Conservation (phyloP, 2,113 vertebrate genomes). For the Baryphthengus martii region DNA sequence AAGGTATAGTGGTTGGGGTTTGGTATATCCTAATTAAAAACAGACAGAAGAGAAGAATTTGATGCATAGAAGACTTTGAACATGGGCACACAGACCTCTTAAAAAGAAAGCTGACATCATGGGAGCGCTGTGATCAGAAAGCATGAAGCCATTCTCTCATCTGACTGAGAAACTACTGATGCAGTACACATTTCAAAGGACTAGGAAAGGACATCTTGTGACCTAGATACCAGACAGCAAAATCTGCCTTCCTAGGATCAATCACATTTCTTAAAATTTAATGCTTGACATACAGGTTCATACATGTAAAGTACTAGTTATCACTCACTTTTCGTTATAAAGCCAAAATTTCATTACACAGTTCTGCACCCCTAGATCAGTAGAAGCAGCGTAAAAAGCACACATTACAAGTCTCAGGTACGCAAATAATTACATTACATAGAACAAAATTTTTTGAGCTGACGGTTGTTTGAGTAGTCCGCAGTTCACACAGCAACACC, state of each 20-base stretch:
- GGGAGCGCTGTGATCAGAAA: constrained; percentile 65
- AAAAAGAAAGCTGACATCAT: constrained; percentile 49
- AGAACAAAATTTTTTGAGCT: neutral
- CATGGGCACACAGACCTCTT: neutral
- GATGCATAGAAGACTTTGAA: neutral
- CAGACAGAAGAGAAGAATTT: neutral
- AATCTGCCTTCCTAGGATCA: neutral
- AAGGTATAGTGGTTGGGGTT: neutral
- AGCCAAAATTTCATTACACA: neutral
- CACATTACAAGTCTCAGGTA: neutral
- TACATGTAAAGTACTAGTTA: neutral
- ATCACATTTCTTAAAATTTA: neutral
- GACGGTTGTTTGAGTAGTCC: neutral
- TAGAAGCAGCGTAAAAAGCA: neutral
- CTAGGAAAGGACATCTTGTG: constrained; percentile 20
- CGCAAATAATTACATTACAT: neutral
- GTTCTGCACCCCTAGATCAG: neutral
- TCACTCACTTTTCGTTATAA: neutral
- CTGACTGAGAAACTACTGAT: constrained; percentile 60
- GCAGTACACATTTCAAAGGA: constrained; percentile 63
- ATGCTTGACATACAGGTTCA: neutral
- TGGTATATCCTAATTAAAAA: neutral
- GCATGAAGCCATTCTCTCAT: constrained; percentile 66
- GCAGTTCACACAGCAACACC: neutral
- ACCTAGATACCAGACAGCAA: constrained; percentile 25